These are phyloP conservation scores for Catostylus mosaicus DNA, from an alignment of 30 jellyfish, hydroid and myxozoan species.

Conservation along the genomic window DNA sequence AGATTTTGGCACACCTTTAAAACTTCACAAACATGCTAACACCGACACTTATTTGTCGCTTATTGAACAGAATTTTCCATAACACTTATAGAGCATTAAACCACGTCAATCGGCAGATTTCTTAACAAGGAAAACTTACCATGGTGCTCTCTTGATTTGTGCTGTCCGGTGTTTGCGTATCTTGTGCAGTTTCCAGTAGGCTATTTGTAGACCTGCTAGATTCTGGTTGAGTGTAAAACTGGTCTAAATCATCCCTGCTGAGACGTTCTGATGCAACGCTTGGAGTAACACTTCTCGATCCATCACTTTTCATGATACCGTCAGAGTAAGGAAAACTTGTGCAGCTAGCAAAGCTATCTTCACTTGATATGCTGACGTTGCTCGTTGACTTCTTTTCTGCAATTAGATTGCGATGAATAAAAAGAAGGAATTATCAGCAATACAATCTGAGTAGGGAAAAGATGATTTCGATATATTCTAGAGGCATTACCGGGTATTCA, in stretches of 20 bases:
- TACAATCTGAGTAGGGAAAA: too few species aligned
- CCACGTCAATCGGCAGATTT: not conserved
- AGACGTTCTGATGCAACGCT: constrained; percentile 64
- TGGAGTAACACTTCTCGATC: constrained; percentile 66
- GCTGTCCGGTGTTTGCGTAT: constrained; percentile 20
- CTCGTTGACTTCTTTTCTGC: constrained; percentile 36
- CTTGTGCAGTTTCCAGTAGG: constrained; percentile 22
- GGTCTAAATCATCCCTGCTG: constrained; percentile 69
- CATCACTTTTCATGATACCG: constrained; percentile 39
- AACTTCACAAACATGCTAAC: too few species aligned
- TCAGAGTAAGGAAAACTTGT: constrained; percentile 63
- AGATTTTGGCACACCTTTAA: too few species aligned
- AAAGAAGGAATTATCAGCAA: too few species aligned
- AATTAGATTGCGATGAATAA: too few species aligned
- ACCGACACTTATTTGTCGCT: too few species aligned
- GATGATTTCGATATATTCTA: too few species aligned
- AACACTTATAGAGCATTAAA: too few species aligned
- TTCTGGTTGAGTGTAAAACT: constrained; percentile 31
- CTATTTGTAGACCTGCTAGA: constrained; percentile 47
- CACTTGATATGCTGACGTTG: constrained; percentile 70
- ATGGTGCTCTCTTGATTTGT: constrained; percentile 2
- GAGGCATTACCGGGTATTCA: too few species aligned
- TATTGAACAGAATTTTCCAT: too few species aligned
- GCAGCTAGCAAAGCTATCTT: constrained; percentile 80
- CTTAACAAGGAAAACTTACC: constrained; percentile 2